A percentile compares a stretch with the other conserved stretches of the same genome.
These are phyloP conservation scores for Cyclophora albipunctata DNA, from an alignment of 2,888 invertebrate species.

Conservation along the genomic window DNA sequence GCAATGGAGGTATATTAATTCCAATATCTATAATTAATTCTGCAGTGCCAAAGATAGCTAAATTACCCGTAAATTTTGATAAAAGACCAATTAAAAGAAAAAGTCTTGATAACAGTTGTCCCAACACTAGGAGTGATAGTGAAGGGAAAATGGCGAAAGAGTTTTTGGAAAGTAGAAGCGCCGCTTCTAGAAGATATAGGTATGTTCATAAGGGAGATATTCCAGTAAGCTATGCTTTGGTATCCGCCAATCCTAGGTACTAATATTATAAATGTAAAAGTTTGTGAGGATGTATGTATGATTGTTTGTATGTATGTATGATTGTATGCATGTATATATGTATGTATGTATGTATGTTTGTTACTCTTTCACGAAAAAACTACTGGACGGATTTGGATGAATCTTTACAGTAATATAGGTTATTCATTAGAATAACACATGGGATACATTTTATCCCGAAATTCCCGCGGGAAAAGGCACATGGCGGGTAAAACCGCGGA, in stretches of 20 bases:
- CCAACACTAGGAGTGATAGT: not conserved
- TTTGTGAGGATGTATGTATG: not conserved
- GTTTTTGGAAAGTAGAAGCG: constrained; percentile 40
- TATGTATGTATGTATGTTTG: not conserved
- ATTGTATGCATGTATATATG: too few relatives aligned
- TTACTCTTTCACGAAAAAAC: too few relatives aligned
- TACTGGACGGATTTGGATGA: too few relatives aligned
- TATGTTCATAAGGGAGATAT: constrained; percentile 11
- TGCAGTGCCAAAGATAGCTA: constrained; percentile 37
- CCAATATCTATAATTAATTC: constrained; percentile 42
- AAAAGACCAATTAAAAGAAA: constrained; percentile 34
- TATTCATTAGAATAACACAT: too few relatives aligned
- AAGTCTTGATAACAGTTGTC: constrained; percentile 4
- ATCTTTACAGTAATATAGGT: too few relatives aligned
- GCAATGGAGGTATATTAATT: constrained; percentile 40
- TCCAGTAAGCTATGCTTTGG: not conserved
- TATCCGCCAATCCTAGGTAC: not conserved
- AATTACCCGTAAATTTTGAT: constrained; percentile 31
- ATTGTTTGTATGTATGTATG: not conserved
- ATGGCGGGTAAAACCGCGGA: not conserved
- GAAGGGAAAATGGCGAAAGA: constrained; percentile 8
- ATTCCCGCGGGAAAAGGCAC: too few relatives aligned
- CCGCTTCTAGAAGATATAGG: constrained; percentile 54
- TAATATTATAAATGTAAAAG: not conserved
- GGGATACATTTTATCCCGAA: too few relatives aligned